Percentiles rank a stretch among this genome's conserved stretches.
phyloP scores from a whole-genome alignment of 2,797 vertebrate species.

The Tadarida brasiliensis region DNA sequence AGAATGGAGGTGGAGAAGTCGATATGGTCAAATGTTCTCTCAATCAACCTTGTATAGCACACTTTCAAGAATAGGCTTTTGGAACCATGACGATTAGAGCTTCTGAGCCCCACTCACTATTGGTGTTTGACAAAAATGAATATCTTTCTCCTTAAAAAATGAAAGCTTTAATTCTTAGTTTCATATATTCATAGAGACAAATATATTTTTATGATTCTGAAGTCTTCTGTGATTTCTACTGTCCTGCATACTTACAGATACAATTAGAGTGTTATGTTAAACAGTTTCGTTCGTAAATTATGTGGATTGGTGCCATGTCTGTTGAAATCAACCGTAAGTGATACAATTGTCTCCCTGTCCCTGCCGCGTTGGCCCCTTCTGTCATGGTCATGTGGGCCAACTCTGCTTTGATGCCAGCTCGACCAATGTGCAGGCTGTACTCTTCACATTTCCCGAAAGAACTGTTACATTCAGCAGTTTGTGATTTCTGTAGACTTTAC shows the following conservation, averaged over 20 bases:
- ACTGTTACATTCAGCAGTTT: not conserved
- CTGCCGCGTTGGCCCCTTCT: not conserved
- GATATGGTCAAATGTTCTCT: constrained; percentile 89
- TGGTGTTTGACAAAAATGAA: constrained; percentile 1
- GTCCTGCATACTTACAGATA: not conserved
- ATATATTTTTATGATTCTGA: constrained; percentile 8
- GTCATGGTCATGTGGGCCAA: not conserved
- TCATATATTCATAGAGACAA: constrained; percentile 50
- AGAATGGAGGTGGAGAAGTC: constrained; percentile 94
- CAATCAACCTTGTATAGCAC: constrained; percentile 75
- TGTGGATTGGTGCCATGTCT: not conserved
- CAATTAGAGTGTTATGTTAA: not conserved
- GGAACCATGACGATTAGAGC: not conserved
- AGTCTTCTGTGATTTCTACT: constrained; percentile 11
- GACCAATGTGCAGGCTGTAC: not conserved
- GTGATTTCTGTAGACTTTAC: constrained; percentile 18
- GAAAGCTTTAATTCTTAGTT: constrained; percentile 30
- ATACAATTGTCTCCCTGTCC: not conserved
- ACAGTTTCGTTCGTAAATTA: constrained; percentile 1
- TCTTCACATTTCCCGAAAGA: constrained; percentile 10
- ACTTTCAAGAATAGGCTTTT: constrained; percentile 88
- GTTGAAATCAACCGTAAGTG: not conserved
- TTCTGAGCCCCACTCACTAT: not conserved
- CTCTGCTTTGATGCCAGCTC: not conserved
- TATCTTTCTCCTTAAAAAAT: not conserved